These are phyloP conservation scores for Schrankia costaestrigalis DNA, from an alignment of 2,888 invertebrate genomes.

Conservation along the genomic window DNA sequence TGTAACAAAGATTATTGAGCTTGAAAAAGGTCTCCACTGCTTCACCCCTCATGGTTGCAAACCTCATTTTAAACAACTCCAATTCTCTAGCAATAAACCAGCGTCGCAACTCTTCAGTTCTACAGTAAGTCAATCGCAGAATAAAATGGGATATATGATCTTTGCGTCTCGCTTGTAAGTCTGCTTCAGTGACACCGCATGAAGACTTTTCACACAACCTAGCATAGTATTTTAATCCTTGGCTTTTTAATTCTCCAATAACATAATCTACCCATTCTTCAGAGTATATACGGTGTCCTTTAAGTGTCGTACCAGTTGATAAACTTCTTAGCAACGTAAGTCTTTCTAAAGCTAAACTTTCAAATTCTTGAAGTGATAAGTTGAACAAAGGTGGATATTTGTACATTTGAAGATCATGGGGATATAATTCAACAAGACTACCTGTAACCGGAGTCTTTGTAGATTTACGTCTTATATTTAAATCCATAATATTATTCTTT, in stretches of 20 bases:
- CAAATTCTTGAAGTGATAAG: slow-evolving; percentile 91
- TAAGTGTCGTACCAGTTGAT: slow-evolving; percentile 85
- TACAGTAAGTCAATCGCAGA: slow-evolving; percentile 93
- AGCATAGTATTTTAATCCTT: slow-evolving; percentile 84
- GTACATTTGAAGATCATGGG: slow-evolving; percentile 90
- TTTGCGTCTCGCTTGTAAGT: slow-evolving; percentile 84
- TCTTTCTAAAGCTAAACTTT: slow-evolving; percentile 91
- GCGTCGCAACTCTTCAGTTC: slow-evolving; percentile 89
- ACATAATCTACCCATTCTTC: slow-evolving; percentile 86
- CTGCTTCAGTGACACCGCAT: slow-evolving; percentile 78
- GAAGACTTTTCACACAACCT: slow-evolving; percentile 81
- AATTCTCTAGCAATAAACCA: slow-evolving; percentile 96
- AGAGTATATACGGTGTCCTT: slow-evolving; percentile 81
- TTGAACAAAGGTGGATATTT: slow-evolving; percentile 86
- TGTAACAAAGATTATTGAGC: slow-evolving; percentile 84
- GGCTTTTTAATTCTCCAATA: slow-evolving; percentile 82
- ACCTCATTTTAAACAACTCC: slow-evolving; percentile 92
- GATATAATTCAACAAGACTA: slow-evolving; percentile 81
- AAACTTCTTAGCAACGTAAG: slow-evolving; percentile 88
- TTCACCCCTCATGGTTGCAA: slow-evolving; percentile 83
- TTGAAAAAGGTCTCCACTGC: slow-evolving; percentile 84
- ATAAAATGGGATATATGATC: slow-evolving; percentile 97
- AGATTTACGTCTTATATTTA: slow-evolving; percentile 69
- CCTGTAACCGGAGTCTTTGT: slow-evolving; percentile 53
- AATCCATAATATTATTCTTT: slow-evolving; percentile 69